A percentile compares a stretch with the other conserved stretches of the same genome.
Conservation (phyloP, 2,113 vertebrate genomes). For the Cisticola juncidis region DNA sequence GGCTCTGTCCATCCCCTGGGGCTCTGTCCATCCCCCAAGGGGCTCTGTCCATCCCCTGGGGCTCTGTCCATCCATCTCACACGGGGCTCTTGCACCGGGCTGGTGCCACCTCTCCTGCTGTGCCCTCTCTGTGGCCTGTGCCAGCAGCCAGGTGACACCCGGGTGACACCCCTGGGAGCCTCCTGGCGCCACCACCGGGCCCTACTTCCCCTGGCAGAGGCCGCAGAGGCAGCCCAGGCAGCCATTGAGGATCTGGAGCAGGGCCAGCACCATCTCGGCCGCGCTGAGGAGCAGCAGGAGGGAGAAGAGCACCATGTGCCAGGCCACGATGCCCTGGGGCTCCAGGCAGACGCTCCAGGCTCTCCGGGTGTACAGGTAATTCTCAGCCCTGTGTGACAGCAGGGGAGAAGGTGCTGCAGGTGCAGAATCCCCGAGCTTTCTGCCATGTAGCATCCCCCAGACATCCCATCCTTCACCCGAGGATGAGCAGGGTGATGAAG, state of each 20-base stretch:
- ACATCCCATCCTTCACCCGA: accelerated
- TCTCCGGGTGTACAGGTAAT: slow-evolving; percentile 38
- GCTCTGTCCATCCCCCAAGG: no score
- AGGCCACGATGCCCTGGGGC: slow-evolving; percentile 63
- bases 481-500: not conserved
- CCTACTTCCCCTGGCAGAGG: slow-evolving; percentile 65
- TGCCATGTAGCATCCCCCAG: accelerated
- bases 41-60: not conserved
- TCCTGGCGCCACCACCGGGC: accelerated
- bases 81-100: accelerated
- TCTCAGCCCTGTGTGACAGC: not conserved
- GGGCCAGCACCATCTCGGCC: slow-evolving; percentile 68
- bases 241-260: slow-evolving; percentile 70
- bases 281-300: slow-evolving; percentile 58
- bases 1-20: no score
- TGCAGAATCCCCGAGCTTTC: accelerated
- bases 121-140: accelerated
- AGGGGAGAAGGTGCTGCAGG: not conserved
- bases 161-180: not conserved
- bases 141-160: not conserved
- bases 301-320: slow-evolving; percentile 71
- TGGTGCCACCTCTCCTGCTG: not conserved
- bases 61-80: not conserved
- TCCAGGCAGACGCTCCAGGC: slow-evolving; percentile 75
- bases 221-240: slow-evolving; percentile 71